Conservation (phyloP, 2,797 vertebrate species). For the Decapterus maruadsi region DNA sequence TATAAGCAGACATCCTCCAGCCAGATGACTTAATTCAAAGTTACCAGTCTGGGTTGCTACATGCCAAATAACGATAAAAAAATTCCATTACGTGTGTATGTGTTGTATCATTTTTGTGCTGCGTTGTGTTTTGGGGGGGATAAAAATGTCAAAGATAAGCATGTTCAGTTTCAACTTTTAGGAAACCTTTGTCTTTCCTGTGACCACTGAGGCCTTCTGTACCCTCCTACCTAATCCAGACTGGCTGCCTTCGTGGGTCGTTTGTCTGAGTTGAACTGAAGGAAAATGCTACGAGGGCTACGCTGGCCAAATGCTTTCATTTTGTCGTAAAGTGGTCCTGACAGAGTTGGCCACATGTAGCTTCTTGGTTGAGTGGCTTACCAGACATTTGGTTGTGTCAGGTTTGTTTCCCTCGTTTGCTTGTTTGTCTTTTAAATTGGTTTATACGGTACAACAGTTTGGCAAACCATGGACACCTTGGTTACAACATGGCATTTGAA, state of each 20-base stretch:
- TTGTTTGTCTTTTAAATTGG: neutral
- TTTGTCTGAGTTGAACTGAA: neutral
- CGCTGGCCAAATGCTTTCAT: neutral
- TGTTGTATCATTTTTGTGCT: slow-evolving; percentile 22
- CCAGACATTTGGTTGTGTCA: slow-evolving; percentile 10
- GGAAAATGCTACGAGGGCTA: slow-evolving; percentile 3
- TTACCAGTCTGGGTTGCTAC: slow-evolving; percentile 36
- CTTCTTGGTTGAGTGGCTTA: slow-evolving; percentile 23
- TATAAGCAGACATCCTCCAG: slow-evolving; percentile 65
- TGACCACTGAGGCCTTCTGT: neutral
- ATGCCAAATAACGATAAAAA: slow-evolving; percentile 21
- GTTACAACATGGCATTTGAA: neutral
- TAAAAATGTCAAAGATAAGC: neutral
- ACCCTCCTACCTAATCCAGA: neutral
- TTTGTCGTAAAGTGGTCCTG: slow-evolving; percentile 5
- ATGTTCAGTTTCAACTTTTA: slow-evolving; percentile 21
- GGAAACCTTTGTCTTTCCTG: slow-evolving; percentile 7
- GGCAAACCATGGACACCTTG: neutral
- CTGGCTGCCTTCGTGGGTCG: slow-evolving; percentile 8
- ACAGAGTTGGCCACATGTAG: slow-evolving; percentile 17
- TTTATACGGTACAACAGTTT: neutral
- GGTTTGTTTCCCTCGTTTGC: neutral
- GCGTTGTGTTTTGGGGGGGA: slow-evolving; percentile 6
- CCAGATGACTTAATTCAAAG: slow-evolving; percentile 56
- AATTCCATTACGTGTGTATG: neutral